Conservation (phyloP, 2,113 vertebrate genomes). For the Porphyrio hochstetteri region DNA sequence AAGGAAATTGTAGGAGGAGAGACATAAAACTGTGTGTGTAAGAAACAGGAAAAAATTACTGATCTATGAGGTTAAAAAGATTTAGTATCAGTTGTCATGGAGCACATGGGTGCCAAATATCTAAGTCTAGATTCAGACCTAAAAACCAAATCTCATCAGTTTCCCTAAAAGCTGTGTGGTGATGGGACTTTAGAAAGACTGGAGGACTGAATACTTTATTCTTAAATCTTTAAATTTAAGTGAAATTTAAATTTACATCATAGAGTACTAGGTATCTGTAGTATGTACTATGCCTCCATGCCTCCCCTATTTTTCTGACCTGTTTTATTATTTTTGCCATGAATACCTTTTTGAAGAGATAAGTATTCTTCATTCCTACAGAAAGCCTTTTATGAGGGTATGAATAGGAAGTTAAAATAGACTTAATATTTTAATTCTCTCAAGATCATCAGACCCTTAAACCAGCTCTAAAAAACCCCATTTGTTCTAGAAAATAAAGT, state of each 20-base stretch:
- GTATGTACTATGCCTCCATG: background rate
- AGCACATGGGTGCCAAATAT: background rate
- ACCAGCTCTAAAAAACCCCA: background rate
- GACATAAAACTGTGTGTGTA: background rate
- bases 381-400: background rate
- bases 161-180: background rate
- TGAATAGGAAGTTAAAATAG: background rate
- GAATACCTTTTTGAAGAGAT: background rate
- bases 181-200: background rate
- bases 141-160: background rate
- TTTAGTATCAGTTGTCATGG: background rate
- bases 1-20: background rate
- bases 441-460: background rate
- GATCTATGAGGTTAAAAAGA: background rate
- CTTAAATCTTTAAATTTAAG: background rate
- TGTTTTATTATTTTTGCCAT: background rate
- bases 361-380: background rate
- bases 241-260: background rate
- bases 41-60: background rate
- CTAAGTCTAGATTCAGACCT: background rate
- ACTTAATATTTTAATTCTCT: background rate
- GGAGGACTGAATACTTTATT: background rate
- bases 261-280: background rate
- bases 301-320: background rate
- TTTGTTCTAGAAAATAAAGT: conserved; percentile 6